These are phyloP conservation scores for Cryptotermes secundus DNA, from an alignment of 1,140 invertebrate genomes.

Conservation along the genomic window DNA sequence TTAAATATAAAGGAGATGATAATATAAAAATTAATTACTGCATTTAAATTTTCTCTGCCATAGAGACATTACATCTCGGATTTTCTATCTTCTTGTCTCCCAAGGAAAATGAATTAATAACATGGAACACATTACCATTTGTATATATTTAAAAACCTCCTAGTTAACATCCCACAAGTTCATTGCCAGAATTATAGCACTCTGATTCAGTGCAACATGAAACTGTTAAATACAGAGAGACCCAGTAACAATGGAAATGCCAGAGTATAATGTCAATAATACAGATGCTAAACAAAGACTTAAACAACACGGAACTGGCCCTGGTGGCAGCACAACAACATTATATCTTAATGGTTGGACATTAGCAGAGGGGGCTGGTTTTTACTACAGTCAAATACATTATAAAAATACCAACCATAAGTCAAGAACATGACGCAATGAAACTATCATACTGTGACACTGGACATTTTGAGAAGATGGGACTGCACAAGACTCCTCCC, in stretches of 20 bases:
- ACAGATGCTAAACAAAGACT: constrained; percentile 13
- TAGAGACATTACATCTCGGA: no score
- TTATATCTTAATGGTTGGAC: constrained; percentile 25
- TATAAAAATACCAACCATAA: constrained; percentile 35
- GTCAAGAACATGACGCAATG: constrained; percentile 27
- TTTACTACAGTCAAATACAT: constrained; percentile 28
- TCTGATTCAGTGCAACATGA: not conserved
- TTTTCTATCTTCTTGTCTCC: not conserved
- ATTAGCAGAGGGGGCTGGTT: constrained; percentile 32
- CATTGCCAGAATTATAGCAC: not conserved
- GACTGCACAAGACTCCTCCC: not conserved
- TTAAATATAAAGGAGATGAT: not conserved
- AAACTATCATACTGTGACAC: constrained; percentile 27
- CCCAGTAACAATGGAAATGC: constrained; percentile 21
- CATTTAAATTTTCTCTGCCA: not conserved
- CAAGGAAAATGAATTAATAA: not conserved
- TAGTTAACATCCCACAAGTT: not conserved
- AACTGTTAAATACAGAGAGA: not conserved
- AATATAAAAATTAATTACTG: not conserved
- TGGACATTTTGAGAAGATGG: constrained; percentile 25
- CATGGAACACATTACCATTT: constrained; percentile 10
- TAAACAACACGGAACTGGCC: constrained; percentile 10
- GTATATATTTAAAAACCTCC: not conserved
- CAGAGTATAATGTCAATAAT: constrained; percentile 21
- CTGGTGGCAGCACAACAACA: constrained; percentile 27